Conservation (phyloP, 2,797 vertebrate genomes). For the Ceyx erithaca region DNA sequence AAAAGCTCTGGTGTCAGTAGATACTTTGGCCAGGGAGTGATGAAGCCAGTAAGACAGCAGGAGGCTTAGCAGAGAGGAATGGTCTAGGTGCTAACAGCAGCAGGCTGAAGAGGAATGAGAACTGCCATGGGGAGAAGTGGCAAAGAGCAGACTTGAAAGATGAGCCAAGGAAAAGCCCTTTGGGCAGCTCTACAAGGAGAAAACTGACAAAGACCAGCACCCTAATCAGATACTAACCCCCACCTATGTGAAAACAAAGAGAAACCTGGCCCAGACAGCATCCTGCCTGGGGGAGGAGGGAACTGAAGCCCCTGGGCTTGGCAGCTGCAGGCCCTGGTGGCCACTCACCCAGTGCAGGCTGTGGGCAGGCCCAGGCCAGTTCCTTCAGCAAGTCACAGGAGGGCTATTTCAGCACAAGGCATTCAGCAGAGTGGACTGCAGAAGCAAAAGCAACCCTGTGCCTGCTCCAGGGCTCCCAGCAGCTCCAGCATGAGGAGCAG, state of each 20-base stretch:
- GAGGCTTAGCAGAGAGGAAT: background rate
- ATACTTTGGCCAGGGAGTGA: background rate
- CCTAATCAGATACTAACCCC: background rate
- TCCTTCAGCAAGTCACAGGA: background rate
- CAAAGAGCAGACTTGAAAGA: background rate
- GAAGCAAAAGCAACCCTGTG: constrained; percentile 9
- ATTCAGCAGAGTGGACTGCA: background rate
- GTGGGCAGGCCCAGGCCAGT: background rate
- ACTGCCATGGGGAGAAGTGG: background rate
- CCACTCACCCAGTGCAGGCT: background rate
- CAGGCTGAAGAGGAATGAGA: background rate
- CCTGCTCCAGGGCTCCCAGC: background rate
- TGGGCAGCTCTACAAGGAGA: background rate
- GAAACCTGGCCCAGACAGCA: background rate
- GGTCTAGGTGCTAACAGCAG: background rate
- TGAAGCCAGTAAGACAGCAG: background rate
- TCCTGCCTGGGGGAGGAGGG: background rate
- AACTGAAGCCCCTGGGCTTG: background rate
- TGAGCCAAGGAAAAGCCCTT: background rate
- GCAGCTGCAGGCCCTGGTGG: background rate
- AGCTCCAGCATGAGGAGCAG: background rate
- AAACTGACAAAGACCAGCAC: background rate
- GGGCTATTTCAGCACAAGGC: background rate
- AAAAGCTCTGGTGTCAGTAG: background rate
- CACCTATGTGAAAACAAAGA: background rate